Percentiles rank a stretch among this genome's conserved stretches.
phyloP scores from a whole-genome alignment of 2,888 invertebrate species.

The Zygothrica quintamaculata region DNA sequence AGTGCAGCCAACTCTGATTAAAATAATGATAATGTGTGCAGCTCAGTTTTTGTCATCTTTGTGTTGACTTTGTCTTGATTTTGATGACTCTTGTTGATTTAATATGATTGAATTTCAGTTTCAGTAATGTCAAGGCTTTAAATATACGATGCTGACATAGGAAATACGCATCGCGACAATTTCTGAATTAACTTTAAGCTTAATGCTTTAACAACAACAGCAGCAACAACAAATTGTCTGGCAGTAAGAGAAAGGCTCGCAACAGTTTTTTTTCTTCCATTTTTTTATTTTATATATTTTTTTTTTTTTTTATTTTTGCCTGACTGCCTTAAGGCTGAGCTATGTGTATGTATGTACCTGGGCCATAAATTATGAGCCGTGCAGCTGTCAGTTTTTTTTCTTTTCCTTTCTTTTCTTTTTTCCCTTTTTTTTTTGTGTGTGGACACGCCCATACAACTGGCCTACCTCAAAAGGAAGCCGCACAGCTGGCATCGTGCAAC shows the following conservation, averaged over 20 bases:
- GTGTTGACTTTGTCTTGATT: slow-evolving; percentile 27
- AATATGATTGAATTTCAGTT: slow-evolving; percentile 55
- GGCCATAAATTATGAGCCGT: slow-evolving; percentile 63
- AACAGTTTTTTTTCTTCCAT: slow-evolving; percentile 11
- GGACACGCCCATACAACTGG: slow-evolving; percentile 44
- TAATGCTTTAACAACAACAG: not conserved
- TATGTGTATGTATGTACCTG: slow-evolving; percentile 37
- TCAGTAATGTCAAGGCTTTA: slow-evolving; percentile 38
- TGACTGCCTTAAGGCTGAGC: slow-evolving; percentile 30
- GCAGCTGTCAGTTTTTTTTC: slow-evolving; percentile 61
- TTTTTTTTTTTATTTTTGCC: slow-evolving; percentile 23
- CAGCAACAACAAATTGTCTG: too few relatives aligned
- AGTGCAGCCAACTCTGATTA: slow-evolving; percentile 59
- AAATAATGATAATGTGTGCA: slow-evolving; percentile 59
- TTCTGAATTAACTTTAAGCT: slow-evolving; percentile 17
- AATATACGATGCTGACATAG: slow-evolving; percentile 42
- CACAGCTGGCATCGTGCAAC: slow-evolving; percentile 28
- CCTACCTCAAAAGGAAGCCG: slow-evolving; percentile 33
- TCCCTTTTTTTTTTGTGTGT: slow-evolving; percentile 18
- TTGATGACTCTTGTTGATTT: slow-evolving; percentile 40
- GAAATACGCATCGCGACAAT: slow-evolving; percentile 38
- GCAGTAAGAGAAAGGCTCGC: slow-evolving; percentile 12
- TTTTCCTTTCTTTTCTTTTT: slow-evolving; percentile 12
- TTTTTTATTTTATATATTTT: not conserved
- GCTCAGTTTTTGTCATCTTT: slow-evolving; percentile 29